Evolutionary conservation across 2,113 vertebrate species (phyloP).

Genomic region (Stegostoma tigrinum): DNA sequence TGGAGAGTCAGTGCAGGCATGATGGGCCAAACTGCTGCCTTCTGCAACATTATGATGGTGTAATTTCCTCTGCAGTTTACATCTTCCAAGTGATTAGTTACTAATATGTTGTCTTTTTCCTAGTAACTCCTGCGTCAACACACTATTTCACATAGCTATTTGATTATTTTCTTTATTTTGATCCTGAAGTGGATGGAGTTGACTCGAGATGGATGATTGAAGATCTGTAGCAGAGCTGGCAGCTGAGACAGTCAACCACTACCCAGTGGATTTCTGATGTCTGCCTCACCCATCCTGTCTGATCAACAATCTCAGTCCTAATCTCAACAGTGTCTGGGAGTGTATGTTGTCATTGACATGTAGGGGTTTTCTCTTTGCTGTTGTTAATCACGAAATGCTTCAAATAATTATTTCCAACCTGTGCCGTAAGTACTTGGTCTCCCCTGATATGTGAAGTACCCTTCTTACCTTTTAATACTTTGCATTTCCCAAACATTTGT

Average conservation of each 20-base stretch:
- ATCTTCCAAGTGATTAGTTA: not conserved
- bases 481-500: not conserved
- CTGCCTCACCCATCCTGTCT: slow-evolving; percentile 37
- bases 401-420: not conserved
- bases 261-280: not conserved
- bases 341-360: not conserved
- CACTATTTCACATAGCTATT: not conserved
- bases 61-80: not conserved
- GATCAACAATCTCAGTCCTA: slow-evolving; percentile 17
- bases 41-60: too few species aligned
- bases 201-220: slow-evolving; percentile 7
- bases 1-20: too few species aligned
- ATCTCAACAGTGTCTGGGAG: slow-evolving; percentile 1
- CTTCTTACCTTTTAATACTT: not conserved
- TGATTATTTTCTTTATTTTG: slow-evolving; percentile 24
- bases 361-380: not conserved
- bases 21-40: too few species aligned
- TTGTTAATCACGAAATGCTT: not conserved
- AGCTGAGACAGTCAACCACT: not conserved
- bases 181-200: slow-evolving; percentile 4
- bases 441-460: not conserved
- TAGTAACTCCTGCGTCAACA: not conserved
- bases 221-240: not conserved
- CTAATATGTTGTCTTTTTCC: not conserved
- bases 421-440: not conserved